Evolutionary conservation across 2,113 vertebrate species (phyloP), one percentile per base, ranked within the genome.

Genomic region (Cairina moschata): DNA sequence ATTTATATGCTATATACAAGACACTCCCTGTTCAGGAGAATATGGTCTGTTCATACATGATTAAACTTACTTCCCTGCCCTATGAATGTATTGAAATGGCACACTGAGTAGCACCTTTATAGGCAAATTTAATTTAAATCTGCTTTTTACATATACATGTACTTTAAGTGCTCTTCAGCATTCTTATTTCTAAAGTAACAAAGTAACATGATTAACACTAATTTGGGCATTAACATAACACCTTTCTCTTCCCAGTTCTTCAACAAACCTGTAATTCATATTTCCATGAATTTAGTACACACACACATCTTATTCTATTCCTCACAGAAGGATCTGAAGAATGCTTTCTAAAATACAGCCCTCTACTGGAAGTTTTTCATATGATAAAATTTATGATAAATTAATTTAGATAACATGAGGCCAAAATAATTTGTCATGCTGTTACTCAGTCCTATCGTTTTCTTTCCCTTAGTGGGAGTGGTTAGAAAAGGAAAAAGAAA

Each of bases 361-460:
- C 20, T 36, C 62, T 54, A 7, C 1, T 60, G 46, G 26, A 72
- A 92, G 36, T 44, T 75, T 65, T 62, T 87, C 0, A 48, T 65
- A 12, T 13, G n/a, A 20, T 73, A 84, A 83, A 42, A 4, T 52
- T 74, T 42, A 44, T 29, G 54, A 81, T 86, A 0, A 66, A 74
- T 92, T 60, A 20, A 55, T 88, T 87, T 14, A 65, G 26, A 32
- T 80, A 79, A 36, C 44, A 48, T 0, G 3, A 75, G 28, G 79
- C 83, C 75, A 92, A 52, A 94, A 76, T 86, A 78, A 78, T 83
- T 85, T 79, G 26, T 88, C 40, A 26, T 80, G 17, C 42, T 94
- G 32, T 56, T 91, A 1, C 80, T 90, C 26, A 66, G 16, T 78
- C 40, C 48, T 83, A 40, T 55, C 16, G 1, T 40, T 86, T 69